phyloP scores from a whole-genome alignment of 2,888 invertebrate species.

The Sipunculus nudus region DNA sequence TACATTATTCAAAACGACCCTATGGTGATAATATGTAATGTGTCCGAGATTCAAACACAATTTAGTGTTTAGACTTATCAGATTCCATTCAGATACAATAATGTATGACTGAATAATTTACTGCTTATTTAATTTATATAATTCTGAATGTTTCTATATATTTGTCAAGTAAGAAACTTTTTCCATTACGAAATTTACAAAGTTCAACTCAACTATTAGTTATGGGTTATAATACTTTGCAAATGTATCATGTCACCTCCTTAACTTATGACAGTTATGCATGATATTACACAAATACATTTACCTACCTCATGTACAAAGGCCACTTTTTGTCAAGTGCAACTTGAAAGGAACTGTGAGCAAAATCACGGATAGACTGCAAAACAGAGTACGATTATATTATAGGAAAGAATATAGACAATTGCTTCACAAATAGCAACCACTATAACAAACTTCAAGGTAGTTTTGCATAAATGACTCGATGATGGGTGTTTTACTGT shows the following conservation, averaged over 20 bases:
- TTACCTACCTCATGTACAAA: slow-evolving; percentile 77
- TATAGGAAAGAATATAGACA: slow-evolving; percentile 4
- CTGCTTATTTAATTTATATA: no score
- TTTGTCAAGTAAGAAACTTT: neutral
- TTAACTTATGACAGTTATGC: neutral
- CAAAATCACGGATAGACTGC: slow-evolving; percentile 79
- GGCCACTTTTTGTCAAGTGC: slow-evolving; percentile 87
- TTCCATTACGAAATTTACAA: neutral
- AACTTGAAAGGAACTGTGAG: slow-evolving; percentile 91
- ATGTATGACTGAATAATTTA: no score
- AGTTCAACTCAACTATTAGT: neutral
- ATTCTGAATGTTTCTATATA: no score
- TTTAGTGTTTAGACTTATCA: no score
- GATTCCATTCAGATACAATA: no score
- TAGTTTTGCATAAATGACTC: no score
- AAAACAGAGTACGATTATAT: slow-evolving; percentile 35
- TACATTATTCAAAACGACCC: no score
- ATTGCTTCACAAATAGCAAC: neutral
- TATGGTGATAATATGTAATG: no score
- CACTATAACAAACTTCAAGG: no score
- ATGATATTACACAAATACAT: neutral
- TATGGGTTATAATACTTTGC: neutral
- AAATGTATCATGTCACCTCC: neutral
- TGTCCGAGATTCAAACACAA: no score
- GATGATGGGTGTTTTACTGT: no score